Base-by-base conservation (phyloP, 2,113 vertebrate species). In the Chionis minor region DNA sequence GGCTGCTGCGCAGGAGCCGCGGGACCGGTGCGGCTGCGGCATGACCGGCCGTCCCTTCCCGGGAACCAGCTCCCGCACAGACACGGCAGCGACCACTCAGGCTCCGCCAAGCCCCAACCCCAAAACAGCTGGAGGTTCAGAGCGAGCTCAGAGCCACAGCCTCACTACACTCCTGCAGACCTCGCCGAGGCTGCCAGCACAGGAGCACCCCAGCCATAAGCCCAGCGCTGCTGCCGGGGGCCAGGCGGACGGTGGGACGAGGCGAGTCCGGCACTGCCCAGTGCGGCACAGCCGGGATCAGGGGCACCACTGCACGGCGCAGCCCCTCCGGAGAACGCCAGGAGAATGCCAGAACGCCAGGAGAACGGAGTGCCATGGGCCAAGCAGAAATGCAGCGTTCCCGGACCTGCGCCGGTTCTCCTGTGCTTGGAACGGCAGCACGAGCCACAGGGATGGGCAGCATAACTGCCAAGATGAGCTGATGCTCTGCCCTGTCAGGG, bases 161-260 rank as follows among this genome's bases (percentile, higher is more conserved):
- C 35, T 40, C 59, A 42, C 19, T 24, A 11, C 28, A 7, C 12
- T 24, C 45, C 45, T 23, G 44, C 18, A 51, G 58, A 51, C 24
- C 20, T 78, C 45, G 10, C 18, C 1, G 2, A 62, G 56, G 33
- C 56, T 62, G n/a, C n/a, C 58, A 24, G 42, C 18, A 75, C 56
- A 35, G 49, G 33, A 22, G 44, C n/a, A 18, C 5, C 58, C 10
- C 20, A 23, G 33, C 9, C 28, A 21, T 8, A 61, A 61, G 6
- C 58, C 56, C n/a, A 14, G 58, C 4, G 28, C 28, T 40, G 45
- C 22, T 51, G 27, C 21, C 10, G n/a, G 21, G 14, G 28, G 15
- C 10, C n/a, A 32, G 56, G 19, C 27, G 1, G 5, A 24, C 3
- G 1, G n/a, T 1, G 8, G 49, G 49, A 24, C 22, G 22, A 23